Evolutionary conservation across 2,888 invertebrate genomes (phyloP), one percentile per base, ranked within the genome.

Genomic region (Habroteleia sp.): DNA sequence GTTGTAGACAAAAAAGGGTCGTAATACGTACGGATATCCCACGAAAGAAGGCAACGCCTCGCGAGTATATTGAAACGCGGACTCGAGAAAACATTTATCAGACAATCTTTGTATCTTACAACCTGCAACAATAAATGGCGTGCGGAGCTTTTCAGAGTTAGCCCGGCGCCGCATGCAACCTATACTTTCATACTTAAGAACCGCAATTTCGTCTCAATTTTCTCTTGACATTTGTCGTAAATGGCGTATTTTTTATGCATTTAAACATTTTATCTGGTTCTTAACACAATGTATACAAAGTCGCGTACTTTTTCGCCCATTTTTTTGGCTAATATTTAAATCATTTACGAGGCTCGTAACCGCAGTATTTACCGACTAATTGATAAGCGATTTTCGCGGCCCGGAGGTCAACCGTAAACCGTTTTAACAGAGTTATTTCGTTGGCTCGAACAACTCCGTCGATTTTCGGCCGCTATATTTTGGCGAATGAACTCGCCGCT

Each of bases 231-330:
- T 74, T 74, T 74, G 46, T 66, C 27, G 62, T 37, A 74, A 74
- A 74, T 60, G 66, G 54, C 68, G 74, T 52, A 74, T 68, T 68
- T 74, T 74, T 74, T 68, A 65, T 74, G 66, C 66, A 68, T 56
- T 68, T 60, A 68, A 74, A 16, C 50, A 46, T 60, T 66, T 52
- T 39, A 46, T 66, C 60, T 56, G 37, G 60, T 52, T 58, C 50
- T 73, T 50, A 25, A 23, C 35, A 23, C 48, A 50, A 58, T 27
- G 48, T 58, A 60, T 39, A 65, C 52, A n/a, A n/a, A 65, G 25
- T 37, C 17, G 27, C 17, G 14, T 4, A n/a, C n/a, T 11, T 48
- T 63, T 60, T 42, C 10, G 33, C 27, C 10, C 5, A n/a, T n/a
- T n/a, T n/a, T n/a, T n/a, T n/a, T n/a, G n/a, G n/a, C n/a, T n/a